Evolutionary conservation across 1,140 invertebrate species (phyloP), one percentile per base, ranked within the genome.

Genomic region (Radopholus similis): DNA sequence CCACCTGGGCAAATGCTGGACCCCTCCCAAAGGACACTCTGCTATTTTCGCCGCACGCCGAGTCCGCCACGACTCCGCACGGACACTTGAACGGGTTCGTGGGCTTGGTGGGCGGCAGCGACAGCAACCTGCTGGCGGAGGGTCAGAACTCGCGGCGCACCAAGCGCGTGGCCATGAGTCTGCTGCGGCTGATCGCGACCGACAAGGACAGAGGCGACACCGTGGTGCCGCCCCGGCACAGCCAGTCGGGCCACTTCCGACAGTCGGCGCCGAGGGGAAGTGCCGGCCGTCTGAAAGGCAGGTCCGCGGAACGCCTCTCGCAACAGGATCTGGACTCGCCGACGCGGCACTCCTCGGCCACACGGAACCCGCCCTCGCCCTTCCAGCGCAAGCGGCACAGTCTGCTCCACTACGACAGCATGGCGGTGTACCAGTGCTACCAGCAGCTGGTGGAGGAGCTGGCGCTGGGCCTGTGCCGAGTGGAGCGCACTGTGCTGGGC

Each of bases 391-490:
- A 78, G 55, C 42, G 79, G 38, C 54, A 80, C n/a, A 80, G 75
- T 54, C 54, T 81, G 9, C 56, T 78, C 9, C 71, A 78, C 23
- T 74, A 77, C 38, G 79, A 81, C 47, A 82, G 81, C 44, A 59
- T 82, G 59, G 49, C 78, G 5, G 37, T 79, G 13, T 82, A 82
- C 53, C 77, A 81, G 49, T 81, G 75, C 57, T 81, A 81, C 26
- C 66, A 77, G 21, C 80, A 82, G 62, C 62, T 74, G 15, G 34
- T 81, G 23, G 79, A 81, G 53, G 79, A 81, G 34, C n/a, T 81
- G 8, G 63, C 56, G 32, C 40, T 53, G 13, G 55, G 54, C 13
- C 70, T 82, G 30, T 32, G 42, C 4, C 59, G 63, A 30, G 65
- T 82, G 38, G 80, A 78, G 60, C 59, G 56, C 54, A 66, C 66